Conservation (phyloP, 2,797 vertebrate species). For the Cyprinella venusta region DNA sequence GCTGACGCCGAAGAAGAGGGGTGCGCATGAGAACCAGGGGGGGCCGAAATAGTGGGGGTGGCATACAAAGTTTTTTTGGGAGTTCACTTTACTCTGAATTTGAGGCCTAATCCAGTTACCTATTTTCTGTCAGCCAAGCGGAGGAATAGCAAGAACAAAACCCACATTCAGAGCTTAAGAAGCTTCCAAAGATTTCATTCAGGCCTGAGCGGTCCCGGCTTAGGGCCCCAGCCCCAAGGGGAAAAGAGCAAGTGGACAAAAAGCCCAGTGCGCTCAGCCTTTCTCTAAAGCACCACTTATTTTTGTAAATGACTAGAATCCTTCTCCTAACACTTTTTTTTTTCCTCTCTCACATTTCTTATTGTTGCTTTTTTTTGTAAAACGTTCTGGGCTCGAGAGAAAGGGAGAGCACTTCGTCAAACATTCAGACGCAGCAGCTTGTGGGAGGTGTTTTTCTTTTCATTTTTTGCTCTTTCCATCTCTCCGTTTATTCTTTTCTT, state of each 20-base stretch:
- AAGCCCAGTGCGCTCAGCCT: constrained; percentile 68
- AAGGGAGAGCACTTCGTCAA: constrained; percentile 43
- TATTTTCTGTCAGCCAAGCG: constrained; percentile 88
- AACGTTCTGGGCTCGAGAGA: constrained; percentile 55
- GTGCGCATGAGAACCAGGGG: constrained; percentile 63
- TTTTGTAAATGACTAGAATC: constrained; percentile 78
- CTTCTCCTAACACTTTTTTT: constrained; percentile 57
- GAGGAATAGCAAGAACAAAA: constrained; percentile 86
- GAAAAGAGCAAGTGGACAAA: constrained; percentile 75
- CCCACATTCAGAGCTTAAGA: constrained; percentile 86
- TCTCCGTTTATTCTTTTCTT: constrained; percentile 59
- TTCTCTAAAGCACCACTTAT: constrained; percentile 75
- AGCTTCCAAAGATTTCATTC: constrained; percentile 84
- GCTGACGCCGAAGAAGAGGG: constrained; percentile 67
- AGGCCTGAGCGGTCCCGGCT: constrained; percentile 82
- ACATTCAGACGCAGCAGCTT: constrained; percentile 64
- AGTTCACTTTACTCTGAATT: constrained; percentile 88
- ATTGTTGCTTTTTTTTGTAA: constrained; percentile 63
- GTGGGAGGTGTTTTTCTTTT: constrained; percentile 57
- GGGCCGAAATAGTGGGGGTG: constrained; percentile 65
- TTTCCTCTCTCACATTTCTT: constrained; percentile 59
- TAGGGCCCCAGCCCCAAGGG: constrained; percentile 79
- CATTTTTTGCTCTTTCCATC: constrained; percentile 52
- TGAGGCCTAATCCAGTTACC: constrained; percentile 87
- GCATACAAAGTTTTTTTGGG: constrained; percentile 80